Evolutionary conservation across 1,140 invertebrate species (phyloP), one percentile per base, ranked within the genome.

Genomic region (Matsumurasca onukii): DNA sequence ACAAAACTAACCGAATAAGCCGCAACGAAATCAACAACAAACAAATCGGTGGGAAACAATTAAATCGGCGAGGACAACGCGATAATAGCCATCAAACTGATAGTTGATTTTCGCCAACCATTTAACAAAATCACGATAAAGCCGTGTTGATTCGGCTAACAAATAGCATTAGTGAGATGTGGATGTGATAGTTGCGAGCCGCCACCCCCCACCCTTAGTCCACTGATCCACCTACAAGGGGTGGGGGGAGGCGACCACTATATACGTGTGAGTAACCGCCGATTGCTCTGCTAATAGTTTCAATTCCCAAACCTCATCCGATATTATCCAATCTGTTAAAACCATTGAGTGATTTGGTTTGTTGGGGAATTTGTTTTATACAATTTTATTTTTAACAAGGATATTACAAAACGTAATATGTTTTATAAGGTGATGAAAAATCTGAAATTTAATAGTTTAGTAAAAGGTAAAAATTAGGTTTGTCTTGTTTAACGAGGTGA

Each of bases 51-150:
- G n/a, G n/a, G n/a, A n/a, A n/a, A n/a, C n/a, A n/a, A n/a, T n/a
- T n/a, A 51, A 51, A 51, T 22, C n/a, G n/a, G 5, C 24, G 9
- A 45, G 9, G 39, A 17, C n/a, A 29, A 59, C 55, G 25, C 25
- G 55, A 59, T 59, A 59, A 59, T 59, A 59, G 55, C 25, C n/a
- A 59, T 59, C 30, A 27, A 59, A 27, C 24, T 27, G 55, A 59
- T 59, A 59, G 55, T 59, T 59, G 55, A 59, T 59, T 59, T 59
- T 59, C 30, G 55, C 55, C 55, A 24, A 59, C 55, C 55, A 59
- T 59, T 59, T 59, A 59, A 59, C 55, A 59, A 17, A 15, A 27
- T 27, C 12, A 12, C 15, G 55, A 59, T 59, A 59, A 59, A 59
- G 30, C 55, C 5, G 24, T 22, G 25, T 22, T 12, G 34, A 29